Percentiles rank a stretch among this genome's conserved stretches.
phyloP scores from a whole-genome alignment of 2,888 invertebrate genomes.

The Carpatolechia fugitivella region DNA sequence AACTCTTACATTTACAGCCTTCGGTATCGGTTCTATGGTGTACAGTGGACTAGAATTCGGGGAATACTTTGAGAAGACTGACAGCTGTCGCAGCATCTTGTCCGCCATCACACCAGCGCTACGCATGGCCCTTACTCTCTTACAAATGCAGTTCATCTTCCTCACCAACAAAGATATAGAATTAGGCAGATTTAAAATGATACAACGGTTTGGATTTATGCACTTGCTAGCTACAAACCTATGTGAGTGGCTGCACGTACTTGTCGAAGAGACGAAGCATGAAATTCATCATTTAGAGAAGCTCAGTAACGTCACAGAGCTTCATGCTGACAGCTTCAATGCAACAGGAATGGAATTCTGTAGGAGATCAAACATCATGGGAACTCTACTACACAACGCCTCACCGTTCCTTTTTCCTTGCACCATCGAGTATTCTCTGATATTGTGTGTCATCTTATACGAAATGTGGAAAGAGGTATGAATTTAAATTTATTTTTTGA shows the following conservation, averaged over 20 bases:
- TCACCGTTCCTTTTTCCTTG: slow-evolving; percentile 93
- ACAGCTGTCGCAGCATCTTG: slow-evolving; percentile 81
- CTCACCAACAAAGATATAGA: slow-evolving; percentile 87
- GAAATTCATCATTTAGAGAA: slow-evolving; percentile 87
- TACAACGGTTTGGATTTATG: slow-evolving; percentile 94
- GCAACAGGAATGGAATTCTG: slow-evolving; percentile 48
- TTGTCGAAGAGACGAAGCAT: slow-evolving; percentile 93
- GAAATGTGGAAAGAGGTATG: slow-evolving; percentile 94
- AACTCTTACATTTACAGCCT: slow-evolving; percentile 48
- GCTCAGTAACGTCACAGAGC: background rate
- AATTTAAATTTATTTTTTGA: slow-evolving; percentile 17
- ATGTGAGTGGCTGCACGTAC: slow-evolving; percentile 94
- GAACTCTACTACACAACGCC: slow-evolving; percentile 83
- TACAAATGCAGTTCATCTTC: slow-evolving; percentile 96
- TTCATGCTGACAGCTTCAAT: background rate
- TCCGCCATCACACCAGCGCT: slow-evolving; percentile 89
- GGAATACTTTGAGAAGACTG: slow-evolving; percentile 86
- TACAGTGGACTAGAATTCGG: slow-evolving; percentile 85
- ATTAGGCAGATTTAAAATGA: slow-evolving; percentile 82
- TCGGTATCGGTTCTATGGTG: slow-evolving; percentile 84
- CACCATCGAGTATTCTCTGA: slow-evolving; percentile 93
- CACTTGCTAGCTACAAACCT: slow-evolving; percentile 96
- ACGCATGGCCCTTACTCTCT: slow-evolving; percentile 90
- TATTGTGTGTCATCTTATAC: slow-evolving; percentile 92
- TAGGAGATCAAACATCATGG: slow-evolving; percentile 83